A percentile compares a stretch with the other conserved stretches of the same genome.
phyloP scores from a whole-genome alignment of 2,888 invertebrate species.

The Aphidoletes aphidimyza region DNA sequence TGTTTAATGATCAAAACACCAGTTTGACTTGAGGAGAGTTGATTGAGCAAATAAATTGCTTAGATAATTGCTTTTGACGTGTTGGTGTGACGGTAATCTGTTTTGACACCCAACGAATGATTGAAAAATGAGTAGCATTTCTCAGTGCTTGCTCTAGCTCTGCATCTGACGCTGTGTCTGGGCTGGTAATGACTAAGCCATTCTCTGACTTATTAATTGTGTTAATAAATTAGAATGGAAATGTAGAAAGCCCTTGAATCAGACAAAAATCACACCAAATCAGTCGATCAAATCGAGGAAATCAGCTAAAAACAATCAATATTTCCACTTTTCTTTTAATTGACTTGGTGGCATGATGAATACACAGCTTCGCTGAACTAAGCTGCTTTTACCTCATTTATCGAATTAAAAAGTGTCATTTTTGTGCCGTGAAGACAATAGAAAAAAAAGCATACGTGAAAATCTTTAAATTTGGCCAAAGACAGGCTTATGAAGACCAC shows the following conservation, averaged over 20 bases:
- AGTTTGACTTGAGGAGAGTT: not conserved
- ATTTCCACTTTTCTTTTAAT: slow-evolving; percentile 13
- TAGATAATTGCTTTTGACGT: slow-evolving; percentile 26
- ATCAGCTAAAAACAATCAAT: not conserved
- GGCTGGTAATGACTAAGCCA: not conserved
- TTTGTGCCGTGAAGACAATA: not conserved
- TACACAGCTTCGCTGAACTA: not conserved
- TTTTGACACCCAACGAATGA: slow-evolving; percentile 52
- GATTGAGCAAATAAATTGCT: slow-evolving; percentile 14
- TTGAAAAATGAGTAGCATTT: slow-evolving; percentile 35
- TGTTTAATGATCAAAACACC: not conserved
- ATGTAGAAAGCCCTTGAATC: not conserved
- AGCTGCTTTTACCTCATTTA: slow-evolving; percentile 49
- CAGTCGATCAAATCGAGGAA: not conserved
- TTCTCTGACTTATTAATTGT: not conserved
- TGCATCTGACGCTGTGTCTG: not conserved
- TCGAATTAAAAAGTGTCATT: not conserved
- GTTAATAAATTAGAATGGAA: slow-evolving; percentile 12
- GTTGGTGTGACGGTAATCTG: slow-evolving; percentile 42
- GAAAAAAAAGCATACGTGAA: not conserved
- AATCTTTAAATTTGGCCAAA: too few relatives aligned
- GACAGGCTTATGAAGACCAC: too few relatives aligned
- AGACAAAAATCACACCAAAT: not conserved
- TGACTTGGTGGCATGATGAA: slow-evolving; percentile 12
- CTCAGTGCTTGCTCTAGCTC: not conserved